These are phyloP conservation scores for Cygnus buccinator DNA, from an alignment of 2,113 vertebrate species.

Conservation along the genomic window DNA sequence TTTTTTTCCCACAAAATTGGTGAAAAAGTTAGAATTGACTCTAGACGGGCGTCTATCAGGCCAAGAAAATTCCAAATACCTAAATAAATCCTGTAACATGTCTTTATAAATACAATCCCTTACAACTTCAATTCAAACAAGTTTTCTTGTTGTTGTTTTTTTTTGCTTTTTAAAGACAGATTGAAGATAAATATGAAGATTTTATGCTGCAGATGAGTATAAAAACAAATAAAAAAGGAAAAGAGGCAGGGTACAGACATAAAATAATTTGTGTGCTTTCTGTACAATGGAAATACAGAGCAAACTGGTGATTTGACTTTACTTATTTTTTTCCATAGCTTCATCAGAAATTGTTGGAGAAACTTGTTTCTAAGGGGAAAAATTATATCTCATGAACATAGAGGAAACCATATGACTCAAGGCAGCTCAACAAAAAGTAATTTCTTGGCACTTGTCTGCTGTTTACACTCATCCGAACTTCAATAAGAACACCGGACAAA, in stretches of 20 bases:
- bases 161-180: background rate
- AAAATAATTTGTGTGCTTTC: background rate
- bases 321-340: background rate
- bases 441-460: background rate
- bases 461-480: background rate
- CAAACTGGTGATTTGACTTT: background rate
- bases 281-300: background rate
- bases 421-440: background rate
- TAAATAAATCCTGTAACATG: background rate
- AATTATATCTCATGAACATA: background rate
- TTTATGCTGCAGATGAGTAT: background rate
- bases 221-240: background rate
- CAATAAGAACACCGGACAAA: background rate
- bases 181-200: background rate
- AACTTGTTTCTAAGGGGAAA: background rate
- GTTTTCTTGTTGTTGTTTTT: background rate
- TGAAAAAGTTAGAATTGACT: background rate
- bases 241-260: background rate
- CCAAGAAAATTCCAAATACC: background rate
- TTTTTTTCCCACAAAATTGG: background rate
- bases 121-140: background rate
- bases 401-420: background rate
- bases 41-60: background rate
- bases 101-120: background rate
- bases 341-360: background rate